These are phyloP conservation scores for Galaxea fascicularis DNA, from an alignment of 92 coral and sea anemone genomes.

Conservation along the genomic window DNA sequence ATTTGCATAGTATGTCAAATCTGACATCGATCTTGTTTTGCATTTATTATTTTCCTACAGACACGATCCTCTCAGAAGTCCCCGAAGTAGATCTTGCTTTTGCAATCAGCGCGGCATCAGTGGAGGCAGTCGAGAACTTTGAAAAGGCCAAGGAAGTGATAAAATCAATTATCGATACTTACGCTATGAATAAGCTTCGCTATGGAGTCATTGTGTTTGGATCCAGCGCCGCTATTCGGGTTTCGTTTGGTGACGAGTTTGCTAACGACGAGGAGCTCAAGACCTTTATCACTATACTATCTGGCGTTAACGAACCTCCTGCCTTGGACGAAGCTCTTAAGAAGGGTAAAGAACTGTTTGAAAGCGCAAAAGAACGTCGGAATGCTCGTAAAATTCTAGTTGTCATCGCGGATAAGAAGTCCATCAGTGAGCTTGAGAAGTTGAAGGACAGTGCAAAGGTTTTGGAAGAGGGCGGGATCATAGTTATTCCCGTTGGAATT, in stretches of 20 bases:
- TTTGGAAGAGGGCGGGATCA: conserved; percentile 59
- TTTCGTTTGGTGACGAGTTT: conserved; percentile 57
- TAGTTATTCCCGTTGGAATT: conserved; percentile 78
- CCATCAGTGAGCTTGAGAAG: conserved; percentile 52
- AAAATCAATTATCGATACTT: conserved; percentile 69
- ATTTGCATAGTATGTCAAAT: no score
- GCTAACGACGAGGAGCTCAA: conserved; percentile 56
- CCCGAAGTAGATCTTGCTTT: conserved; percentile 79
- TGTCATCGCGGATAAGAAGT: conserved; percentile 69
- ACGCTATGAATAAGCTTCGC: conserved; percentile 71
- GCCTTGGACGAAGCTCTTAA: conserved; percentile 65
- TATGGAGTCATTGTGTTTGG: conserved; percentile 82
- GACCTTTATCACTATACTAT: conserved; percentile 38
- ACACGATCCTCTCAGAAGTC: conserved; percentile 35
- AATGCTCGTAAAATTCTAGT: conserved; percentile 82
- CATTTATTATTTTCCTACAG: neutral
- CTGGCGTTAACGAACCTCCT: conserved; percentile 50
- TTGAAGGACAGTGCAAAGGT: conserved; percentile 46
- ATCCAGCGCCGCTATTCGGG: conserved; percentile 40
- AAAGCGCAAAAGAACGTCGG: conserved; percentile 67
- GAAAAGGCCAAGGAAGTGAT: conserved; percentile 65
- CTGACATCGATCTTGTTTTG: no score
- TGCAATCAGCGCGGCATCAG: conserved; percentile 84
- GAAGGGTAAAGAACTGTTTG: conserved; percentile 65
- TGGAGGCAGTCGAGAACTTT: conserved; percentile 63